phyloP scores from a whole-genome alignment of 1,140 invertebrate genomes.

The Zeugodacus cucurbitae region DNA sequence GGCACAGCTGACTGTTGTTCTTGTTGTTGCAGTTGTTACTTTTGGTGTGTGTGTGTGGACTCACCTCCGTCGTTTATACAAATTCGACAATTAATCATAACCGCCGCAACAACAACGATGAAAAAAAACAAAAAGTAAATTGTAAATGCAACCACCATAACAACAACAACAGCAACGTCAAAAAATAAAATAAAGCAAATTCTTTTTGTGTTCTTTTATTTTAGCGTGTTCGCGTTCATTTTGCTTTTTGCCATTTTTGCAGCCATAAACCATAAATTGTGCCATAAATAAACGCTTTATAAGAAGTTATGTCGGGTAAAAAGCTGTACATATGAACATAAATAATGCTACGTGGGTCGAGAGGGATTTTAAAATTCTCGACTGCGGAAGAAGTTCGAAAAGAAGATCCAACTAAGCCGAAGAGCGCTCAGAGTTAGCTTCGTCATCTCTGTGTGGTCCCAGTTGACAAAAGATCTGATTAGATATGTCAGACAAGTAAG shows the following conservation, averaged over 20 bases:
- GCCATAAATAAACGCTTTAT: conserved; percentile 23
- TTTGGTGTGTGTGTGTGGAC: neutral
- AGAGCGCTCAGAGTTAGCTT: neutral
- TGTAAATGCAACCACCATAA: neutral
- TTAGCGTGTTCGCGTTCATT: conserved; percentile 18
- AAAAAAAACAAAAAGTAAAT: neutral
- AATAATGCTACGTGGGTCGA: neutral
- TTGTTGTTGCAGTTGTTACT: conserved; percentile 37
- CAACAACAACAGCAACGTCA: neutral
- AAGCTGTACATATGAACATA: neutral
- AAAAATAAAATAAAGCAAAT: neutral
- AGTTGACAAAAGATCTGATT: too few relatives aligned
- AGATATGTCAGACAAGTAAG: too few relatives aligned
- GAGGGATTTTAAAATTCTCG: neutral
- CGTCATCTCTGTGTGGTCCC: too few relatives aligned
- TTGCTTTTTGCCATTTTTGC: conserved; percentile 19
- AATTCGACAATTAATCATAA: conserved; percentile 37
- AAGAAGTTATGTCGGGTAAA: neutral
- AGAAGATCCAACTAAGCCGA: neutral
- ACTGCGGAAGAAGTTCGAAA: neutral
- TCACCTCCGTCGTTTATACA: neutral
- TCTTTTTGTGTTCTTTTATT: conserved; percentile 7
- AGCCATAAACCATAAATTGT: conserved; percentile 33
- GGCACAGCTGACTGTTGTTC: conserved; percentile 5
- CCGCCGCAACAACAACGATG: too few relatives aligned